phyloP scores from a whole-genome alignment of 2,113 vertebrate species.

The Prunella fulvescens region DNA sequence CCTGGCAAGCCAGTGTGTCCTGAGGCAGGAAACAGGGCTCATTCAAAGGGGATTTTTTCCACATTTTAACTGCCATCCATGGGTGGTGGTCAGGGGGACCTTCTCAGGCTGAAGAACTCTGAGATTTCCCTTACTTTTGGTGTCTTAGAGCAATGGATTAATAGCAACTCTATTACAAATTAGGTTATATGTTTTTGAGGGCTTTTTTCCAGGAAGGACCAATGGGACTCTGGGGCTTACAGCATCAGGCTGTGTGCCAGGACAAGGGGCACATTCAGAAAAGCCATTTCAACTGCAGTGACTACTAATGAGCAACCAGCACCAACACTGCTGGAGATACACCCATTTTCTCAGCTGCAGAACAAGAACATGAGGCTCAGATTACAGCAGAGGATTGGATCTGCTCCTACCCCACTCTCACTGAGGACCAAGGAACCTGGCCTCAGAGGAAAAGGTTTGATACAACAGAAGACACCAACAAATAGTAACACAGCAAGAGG shows the following conservation, averaged over 20 bases:
- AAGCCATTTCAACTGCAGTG: not conserved
- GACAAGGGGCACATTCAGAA: not conserved
- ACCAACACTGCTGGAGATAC: not conserved
- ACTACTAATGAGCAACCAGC: not conserved
- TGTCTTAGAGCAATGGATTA: not conserved
- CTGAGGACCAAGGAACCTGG: not conserved
- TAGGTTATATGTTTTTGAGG: not conserved
- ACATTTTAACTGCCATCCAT: not conserved
- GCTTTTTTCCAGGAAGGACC: not conserved
- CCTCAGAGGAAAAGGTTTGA: not conserved
- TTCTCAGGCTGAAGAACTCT: not conserved
- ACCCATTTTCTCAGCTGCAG: not conserved
- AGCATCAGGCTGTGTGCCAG: not conserved
- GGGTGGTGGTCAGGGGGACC: not conserved
- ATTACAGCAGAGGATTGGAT: not conserved
- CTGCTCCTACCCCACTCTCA: not conserved
- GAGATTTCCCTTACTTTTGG: not conserved
- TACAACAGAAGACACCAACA: not conserved
- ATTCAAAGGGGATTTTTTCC: not conserved
- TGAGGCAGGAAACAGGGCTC: not conserved
- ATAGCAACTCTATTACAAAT: not conserved
- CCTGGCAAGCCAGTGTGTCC: not conserved
- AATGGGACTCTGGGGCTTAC: not conserved
- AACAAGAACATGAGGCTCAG: not conserved
- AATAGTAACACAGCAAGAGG: not conserved